Evolutionary conservation across 2,888 invertebrate genomes (phyloP).

Genomic region (Zootermopsis nevadensis): DNA sequence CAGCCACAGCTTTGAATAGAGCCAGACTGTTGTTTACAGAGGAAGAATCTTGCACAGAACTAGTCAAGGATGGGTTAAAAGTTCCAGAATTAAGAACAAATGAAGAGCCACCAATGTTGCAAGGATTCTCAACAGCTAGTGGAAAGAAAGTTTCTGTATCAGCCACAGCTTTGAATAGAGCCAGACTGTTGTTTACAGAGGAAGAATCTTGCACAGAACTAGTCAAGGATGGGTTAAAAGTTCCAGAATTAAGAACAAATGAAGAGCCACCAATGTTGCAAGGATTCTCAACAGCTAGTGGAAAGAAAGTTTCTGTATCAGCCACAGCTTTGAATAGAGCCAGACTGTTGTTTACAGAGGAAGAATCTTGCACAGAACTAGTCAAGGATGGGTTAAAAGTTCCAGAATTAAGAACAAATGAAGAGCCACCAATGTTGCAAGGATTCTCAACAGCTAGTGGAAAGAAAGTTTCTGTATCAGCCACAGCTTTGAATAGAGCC

Average conservation of each 20-base stretch:
- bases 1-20: constrained; percentile 58
- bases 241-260: neutral
- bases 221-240: neutral
- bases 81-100: neutral
- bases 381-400: neutral
- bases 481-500: constrained; percentile 57
- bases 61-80: too few species aligned
- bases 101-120: neutral
- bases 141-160: constrained; percentile 53
- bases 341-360: constrained; percentile 58
- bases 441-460: constrained; percentile 59
- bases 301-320: constrained; percentile 61
- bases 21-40: constrained; percentile 59
- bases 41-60: constrained; percentile 44
- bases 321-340: constrained; percentile 57
- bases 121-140: constrained; percentile 55
- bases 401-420: neutral
- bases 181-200: constrained; percentile 60
- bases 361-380: constrained; percentile 35
- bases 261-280: neutral
- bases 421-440: constrained; percentile 28
- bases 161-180: constrained; percentile 60
- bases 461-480: constrained; percentile 60
- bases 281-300: constrained; percentile 58
- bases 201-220: constrained; percentile 51